These are phyloP conservation scores for Penaeus indicus DNA, from an alignment of 1,140 invertebrate species.

Conservation along the genomic window DNA sequence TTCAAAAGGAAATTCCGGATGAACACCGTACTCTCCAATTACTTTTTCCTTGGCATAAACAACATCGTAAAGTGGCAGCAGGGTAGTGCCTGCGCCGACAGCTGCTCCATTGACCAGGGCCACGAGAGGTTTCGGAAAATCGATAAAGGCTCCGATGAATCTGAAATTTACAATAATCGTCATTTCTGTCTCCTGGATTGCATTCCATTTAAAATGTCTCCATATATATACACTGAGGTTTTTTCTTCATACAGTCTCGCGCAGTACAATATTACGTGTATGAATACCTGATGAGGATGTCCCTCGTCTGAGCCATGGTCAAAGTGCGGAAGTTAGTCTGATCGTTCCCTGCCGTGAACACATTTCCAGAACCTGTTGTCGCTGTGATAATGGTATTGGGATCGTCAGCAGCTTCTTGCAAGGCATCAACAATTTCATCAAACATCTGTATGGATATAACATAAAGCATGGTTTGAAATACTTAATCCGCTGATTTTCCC, in stretches of 20 bases:
- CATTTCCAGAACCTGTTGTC: slow-evolving; percentile 83
- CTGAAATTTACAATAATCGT: background rate
- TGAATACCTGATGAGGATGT: slow-evolving; percentile 39
- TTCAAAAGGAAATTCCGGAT: background rate
- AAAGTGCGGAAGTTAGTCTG: slow-evolving; percentile 73
- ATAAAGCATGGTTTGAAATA: too few relatives aligned
- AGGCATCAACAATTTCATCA: slow-evolving; percentile 74
- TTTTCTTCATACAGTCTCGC: background rate
- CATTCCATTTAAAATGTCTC: too few relatives aligned
- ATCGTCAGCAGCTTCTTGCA: slow-evolving; percentile 79
- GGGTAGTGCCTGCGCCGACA: slow-evolving; percentile 89
- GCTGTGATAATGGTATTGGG: slow-evolving; percentile 76
- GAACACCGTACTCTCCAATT: background rate
- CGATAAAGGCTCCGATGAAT: slow-evolving; percentile 81
- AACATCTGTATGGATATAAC: slow-evolving; percentile 76
- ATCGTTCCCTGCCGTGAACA: slow-evolving; percentile 91
- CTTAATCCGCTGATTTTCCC: too few relatives aligned
- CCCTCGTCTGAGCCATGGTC: slow-evolving; percentile 6
- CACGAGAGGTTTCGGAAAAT: slow-evolving; percentile 89
- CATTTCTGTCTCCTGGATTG: background rate
- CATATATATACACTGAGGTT: too few relatives aligned
- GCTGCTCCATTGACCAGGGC: slow-evolving; percentile 93
- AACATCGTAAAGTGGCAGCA: slow-evolving; percentile 86
- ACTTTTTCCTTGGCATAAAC: slow-evolving; percentile 82
- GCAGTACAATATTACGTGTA: background rate